Evolutionary conservation across 30 jellyfish, hydroid and myxozoan species (phyloP).

Genomic region (Pelagia noctiluca): DNA sequence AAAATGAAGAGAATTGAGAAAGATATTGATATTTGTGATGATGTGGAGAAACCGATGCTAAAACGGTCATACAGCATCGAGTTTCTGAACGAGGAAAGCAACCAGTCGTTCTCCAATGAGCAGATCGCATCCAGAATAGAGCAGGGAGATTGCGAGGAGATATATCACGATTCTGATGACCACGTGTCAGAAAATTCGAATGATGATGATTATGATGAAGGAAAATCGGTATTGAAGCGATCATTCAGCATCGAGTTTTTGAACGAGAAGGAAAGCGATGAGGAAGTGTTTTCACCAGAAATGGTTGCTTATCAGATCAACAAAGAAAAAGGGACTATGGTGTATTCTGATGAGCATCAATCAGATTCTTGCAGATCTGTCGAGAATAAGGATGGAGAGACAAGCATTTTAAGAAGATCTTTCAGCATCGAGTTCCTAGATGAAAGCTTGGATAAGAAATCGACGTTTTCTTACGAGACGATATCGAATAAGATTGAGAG

Average conservation of each 20-base stretch:
- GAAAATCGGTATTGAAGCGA: too few species aligned
- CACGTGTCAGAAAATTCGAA: too few species aligned
- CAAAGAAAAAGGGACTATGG: conserved; percentile 62
- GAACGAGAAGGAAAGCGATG: conserved; percentile 33
- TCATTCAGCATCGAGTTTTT: conserved; percentile 56
- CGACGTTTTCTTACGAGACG: conserved; percentile 48
- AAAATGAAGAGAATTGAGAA: neutral
- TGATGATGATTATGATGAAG: too few species aligned
- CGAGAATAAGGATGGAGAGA: neutral
- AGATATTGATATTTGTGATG: conserved; percentile 27
- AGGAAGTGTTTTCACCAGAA: conserved; percentile 45
- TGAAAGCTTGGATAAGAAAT: conserved; percentile 35
- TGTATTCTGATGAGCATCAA: conserved; percentile 43
- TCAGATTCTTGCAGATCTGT: neutral
- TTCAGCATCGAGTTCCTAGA: conserved; percentile 60
- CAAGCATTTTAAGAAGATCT: conserved; percentile 16
- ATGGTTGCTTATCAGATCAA: conserved; percentile 51
- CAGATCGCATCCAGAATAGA: conserved; percentile 40
- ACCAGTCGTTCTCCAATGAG: conserved; percentile 31
- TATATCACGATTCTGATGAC: conserved; percentile 39
- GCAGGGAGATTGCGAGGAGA: conserved; percentile 33
- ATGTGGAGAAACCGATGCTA: neutral
- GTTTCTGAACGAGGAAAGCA: conserved; percentile 28
- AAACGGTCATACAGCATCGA: conserved; percentile 65
- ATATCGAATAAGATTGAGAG: conserved; percentile 57